Base-by-base conservation (phyloP, 2,797 vertebrate genomes). In the Eptatretus atami region DNA sequence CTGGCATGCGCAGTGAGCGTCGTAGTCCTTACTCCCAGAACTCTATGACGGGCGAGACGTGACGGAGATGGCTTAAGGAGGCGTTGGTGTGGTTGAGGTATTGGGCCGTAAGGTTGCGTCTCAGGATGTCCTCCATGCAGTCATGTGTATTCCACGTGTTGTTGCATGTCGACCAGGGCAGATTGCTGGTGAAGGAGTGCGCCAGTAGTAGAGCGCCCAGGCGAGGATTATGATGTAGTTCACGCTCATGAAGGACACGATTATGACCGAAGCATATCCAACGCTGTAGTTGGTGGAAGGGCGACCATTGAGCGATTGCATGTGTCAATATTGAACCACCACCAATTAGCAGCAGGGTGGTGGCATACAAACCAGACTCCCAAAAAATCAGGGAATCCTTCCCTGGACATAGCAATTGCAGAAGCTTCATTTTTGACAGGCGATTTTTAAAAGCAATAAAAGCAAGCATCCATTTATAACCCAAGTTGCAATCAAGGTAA, bases 191-290 rank as follows among this genome's bases (percentile, higher is more conserved):
- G 74, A 98, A 94, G 63, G 87, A 87, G 70, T 96, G 83, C 71
- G 92, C 79, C 71, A 98, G 77, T 98, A 98, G 74, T 94, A 98
- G 19, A 86, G 77, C 65, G 85, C 90, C 92, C 92, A 98, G 67
- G 90, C 90, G 77, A 98, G 74, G 76, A 98, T 98, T 74, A 98
- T 77, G 0, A 98, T 92, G 77, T 96, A 98, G 76, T 96, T 95
- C 67, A 96, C 72, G 9, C 96, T 98, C 70, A 96, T 79, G 64
- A 98, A 81, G 63, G 90, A 93, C 66, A 98, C 90, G 12, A 98
- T 98, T 73, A 96, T 83, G 6, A 98, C 74, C 64, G 88, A 98
- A 64, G 92, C 90, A 13, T 94, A 98, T 75, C 92, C 92, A 60
- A 98, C 96, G 74, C 92, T 98, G 74, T 1, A 60, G 15, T 15